Evolutionary conservation across 2,888 invertebrate species (phyloP), one percentile per base, ranked within the genome.

Genomic region (Julus scandinavius): DNA sequence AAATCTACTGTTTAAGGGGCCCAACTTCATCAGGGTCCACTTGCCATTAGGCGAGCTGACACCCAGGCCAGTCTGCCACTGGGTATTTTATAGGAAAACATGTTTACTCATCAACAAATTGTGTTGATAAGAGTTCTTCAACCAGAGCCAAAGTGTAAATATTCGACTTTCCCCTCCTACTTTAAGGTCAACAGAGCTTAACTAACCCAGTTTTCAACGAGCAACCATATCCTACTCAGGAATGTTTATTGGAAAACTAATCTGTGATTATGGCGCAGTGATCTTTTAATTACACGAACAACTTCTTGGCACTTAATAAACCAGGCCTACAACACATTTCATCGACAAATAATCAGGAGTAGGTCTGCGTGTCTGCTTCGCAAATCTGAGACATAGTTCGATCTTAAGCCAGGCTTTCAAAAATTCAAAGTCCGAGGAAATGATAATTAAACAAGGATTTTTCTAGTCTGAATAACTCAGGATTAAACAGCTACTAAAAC

Each of bases 171-270:
- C 20, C 20, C 63, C 20, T 3, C 6, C 20, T 20, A 20, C 17
- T 20, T n/a, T 29, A 29, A 29, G 29, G 63, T 20, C 63, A 72
- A 20, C 63, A 5, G 20, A 7, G 63, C 63, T 72, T 72, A 20
- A 1, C 63, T 20, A 72, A 2, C 63, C 20, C 20, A 72, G 9
- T 72, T 72, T 72, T 72, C 63, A 9, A 17, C 63, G 20, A 20
- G 17, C 63, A 72, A 72, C 63, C 63, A 72, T 5, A 20, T 20
- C 20, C 6, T 20, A 20, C 20, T 20, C 20, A 20, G 63, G 63
- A 72, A 72, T 72, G 17, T 72, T 72, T 72, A 72, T 72, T 72
- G 63, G 63, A 72, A 72, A 20, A 20, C 63, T 72, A 72, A 72
- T 72, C 63, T 2, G 20, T 11, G 63, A 72, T 72, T 72, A 29